Evolutionary conservation across 2,797 vertebrate species (phyloP).

Genomic region (Sylvilagus floridanus): DNA sequence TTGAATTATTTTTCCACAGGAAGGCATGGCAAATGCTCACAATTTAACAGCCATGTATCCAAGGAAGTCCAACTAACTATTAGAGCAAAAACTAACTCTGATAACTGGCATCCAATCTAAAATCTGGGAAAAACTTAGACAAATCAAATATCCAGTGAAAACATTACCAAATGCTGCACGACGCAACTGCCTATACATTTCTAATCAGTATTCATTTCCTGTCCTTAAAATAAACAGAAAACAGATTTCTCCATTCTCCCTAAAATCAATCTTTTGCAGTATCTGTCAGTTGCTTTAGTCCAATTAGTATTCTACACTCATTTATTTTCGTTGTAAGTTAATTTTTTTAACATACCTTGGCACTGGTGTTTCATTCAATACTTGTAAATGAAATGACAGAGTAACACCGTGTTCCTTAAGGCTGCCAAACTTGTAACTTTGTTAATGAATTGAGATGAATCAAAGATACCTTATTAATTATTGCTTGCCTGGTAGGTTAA

Average conservation of each 20-base stretch:
- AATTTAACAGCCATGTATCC: slow-evolving; percentile 52
- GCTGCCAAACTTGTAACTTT: slow-evolving; percentile 87
- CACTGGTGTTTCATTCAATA: slow-evolving; percentile 87
- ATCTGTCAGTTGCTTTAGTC: slow-evolving; percentile 87
- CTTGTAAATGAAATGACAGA: slow-evolving; percentile 87
- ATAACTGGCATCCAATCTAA: slow-evolving; percentile 68
- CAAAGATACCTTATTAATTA: slow-evolving; percentile 94
- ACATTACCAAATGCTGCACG: slow-evolving; percentile 83
- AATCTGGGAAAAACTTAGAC: slow-evolving; percentile 78
- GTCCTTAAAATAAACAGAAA: slow-evolving; percentile 90
- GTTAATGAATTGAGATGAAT: slow-evolving; percentile 93
- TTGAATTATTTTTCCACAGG: slow-evolving; percentile 43
- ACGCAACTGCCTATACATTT: slow-evolving; percentile 81
- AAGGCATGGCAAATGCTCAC: slow-evolving; percentile 17
- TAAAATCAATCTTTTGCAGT: slow-evolving; percentile 89
- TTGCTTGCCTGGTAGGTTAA: slow-evolving; percentile 91
- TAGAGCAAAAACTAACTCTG: slow-evolving; percentile 65
- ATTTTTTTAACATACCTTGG: slow-evolving; percentile 86
- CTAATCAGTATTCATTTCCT: slow-evolving; percentile 89
- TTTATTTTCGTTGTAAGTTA: slow-evolving; percentile 88
- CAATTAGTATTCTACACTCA: slow-evolving; percentile 90
- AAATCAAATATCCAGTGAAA: slow-evolving; percentile 81
- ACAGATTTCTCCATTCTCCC: slow-evolving; percentile 88
- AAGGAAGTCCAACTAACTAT: slow-evolving; percentile 64
- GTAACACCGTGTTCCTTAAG: slow-evolving; percentile 82